Evolutionary conservation across 2,113 vertebrate species (phyloP).

Genomic region (Laticauda colubrina): DNA sequence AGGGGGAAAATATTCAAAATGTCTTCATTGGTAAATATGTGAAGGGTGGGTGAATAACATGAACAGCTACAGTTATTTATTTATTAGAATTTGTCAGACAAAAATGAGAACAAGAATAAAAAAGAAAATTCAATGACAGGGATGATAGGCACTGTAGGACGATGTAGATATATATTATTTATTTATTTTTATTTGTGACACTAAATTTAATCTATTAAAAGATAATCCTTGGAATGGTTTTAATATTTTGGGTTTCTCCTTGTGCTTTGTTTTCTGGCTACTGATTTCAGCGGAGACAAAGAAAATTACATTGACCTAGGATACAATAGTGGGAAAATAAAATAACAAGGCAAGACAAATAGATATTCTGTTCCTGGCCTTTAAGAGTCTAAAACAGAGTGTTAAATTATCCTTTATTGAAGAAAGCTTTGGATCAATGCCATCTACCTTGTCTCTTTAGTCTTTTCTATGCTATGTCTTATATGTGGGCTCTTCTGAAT

Average conservation of each 20-base stretch:
- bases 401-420: constrained; percentile 3
- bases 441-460: constrained; percentile 6
- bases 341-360: neutral
- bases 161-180: neutral
- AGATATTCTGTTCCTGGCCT: neutral
- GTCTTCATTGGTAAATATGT: neutral
- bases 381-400: neutral
- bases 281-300: neutral
- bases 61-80: neutral
- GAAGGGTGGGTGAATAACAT: neutral
- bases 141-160: too few relatives aligned
- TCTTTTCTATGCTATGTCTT: constrained; percentile 14
- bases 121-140: too few relatives aligned
- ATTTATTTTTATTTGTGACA: neutral
- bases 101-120: too few relatives aligned
- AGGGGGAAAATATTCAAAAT: neutral
- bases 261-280: neutral
- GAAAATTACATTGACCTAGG: neutral
- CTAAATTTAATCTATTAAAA: neutral
- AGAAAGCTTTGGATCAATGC: neutral
- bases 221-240: neutral
- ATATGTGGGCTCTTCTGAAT: neutral
- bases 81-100: neutral
- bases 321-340: neutral
- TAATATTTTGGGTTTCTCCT: neutral